These are phyloP conservation scores for Hydractinia symbiolongicarpus DNA, from an alignment of 30 jellyfish, hydroid and myxozoan genomes.

Conservation along the genomic window DNA sequence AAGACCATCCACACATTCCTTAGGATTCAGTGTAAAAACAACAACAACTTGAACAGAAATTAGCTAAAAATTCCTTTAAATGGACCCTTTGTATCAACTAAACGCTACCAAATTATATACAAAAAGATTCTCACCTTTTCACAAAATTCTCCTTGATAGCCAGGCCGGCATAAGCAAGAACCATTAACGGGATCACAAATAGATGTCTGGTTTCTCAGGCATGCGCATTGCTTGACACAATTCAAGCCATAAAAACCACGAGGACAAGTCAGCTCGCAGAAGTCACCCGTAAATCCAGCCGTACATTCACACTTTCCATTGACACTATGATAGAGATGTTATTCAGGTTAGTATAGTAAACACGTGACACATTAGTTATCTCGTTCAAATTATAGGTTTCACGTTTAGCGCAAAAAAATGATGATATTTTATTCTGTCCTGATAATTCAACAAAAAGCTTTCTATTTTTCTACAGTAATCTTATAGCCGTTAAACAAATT, in stretches of 20 bases:
- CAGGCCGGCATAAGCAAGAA: constrained; percentile 66
- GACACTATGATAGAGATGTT: constrained; percentile 26
- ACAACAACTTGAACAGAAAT: no score
- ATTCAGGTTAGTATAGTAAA: no score
- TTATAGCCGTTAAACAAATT: no score
- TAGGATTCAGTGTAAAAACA: not conserved
- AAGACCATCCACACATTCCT: constrained; percentile 63
- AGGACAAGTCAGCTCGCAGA: constrained; percentile 53
- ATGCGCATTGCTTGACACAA: constrained; percentile 44
- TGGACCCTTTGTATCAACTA: not conserved
- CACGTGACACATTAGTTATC: no score
- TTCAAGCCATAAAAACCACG: constrained; percentile 50
- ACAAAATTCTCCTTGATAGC: constrained; percentile 57
- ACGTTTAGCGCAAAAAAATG: no score
- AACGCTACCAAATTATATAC: not conserved
- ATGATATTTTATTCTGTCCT: no score
- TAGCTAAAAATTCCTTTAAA: no score
- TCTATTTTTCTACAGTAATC: no score
- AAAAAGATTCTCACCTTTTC: constrained; percentile 34
- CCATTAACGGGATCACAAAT: constrained; percentile 66
- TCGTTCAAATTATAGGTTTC: no score
- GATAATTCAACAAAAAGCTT: no score
- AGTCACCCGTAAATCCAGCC: constrained; percentile 64
- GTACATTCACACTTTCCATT: constrained; percentile 77
- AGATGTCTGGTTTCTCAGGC: constrained; percentile 21